A percentile compares a stretch with the other conserved stretches of the same genome.
phyloP scores from a whole-genome alignment of 2,888 invertebrate genomes.

The Kryphioiulus occultus region DNA sequence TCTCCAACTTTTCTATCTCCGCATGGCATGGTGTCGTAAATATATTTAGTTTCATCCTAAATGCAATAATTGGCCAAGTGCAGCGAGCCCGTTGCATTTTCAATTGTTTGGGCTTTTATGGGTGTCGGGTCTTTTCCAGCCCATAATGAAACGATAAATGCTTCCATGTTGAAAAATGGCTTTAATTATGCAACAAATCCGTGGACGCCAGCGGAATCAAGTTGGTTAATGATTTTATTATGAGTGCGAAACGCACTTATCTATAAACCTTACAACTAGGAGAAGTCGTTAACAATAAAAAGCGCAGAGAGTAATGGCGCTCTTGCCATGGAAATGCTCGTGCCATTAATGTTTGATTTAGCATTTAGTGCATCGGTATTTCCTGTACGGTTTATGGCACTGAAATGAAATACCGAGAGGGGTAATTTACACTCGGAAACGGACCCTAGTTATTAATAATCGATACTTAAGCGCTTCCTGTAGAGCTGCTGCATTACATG shows the following conservation, averaged over 20 bases:
- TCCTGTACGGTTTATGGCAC: not conserved
- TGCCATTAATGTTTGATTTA: slow-evolving; percentile 20
- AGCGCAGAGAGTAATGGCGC: not conserved
- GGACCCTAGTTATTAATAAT: not conserved
- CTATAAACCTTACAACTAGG: not conserved
- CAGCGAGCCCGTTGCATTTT: not conserved
- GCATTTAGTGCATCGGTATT: not conserved
- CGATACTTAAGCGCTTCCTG: not conserved
- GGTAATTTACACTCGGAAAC: not conserved
- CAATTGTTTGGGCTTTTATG: not conserved
- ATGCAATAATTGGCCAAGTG: not conserved
- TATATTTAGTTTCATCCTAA: slow-evolving; percentile 21
- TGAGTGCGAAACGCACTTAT: slow-evolving; percentile 24
- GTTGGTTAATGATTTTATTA: slow-evolving; percentile 36
- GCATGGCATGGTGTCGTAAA: not conserved
- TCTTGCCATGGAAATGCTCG: not conserved
- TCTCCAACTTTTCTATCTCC: not conserved
- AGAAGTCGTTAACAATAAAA: not conserved
- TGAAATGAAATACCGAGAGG: not conserved
- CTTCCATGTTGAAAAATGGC: slow-evolving; percentile 21
- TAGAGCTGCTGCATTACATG: not conserved
- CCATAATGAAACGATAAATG: slow-evolving; percentile 38
- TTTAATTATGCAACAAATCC: slow-evolving; percentile 40
- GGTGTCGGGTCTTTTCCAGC: not conserved
- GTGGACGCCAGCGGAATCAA: not conserved